Evolutionary conservation across 2,113 vertebrate genomes (phyloP), one percentile per base, ranked within the genome.

Genomic region (Xiphophorus couchianus): DNA sequence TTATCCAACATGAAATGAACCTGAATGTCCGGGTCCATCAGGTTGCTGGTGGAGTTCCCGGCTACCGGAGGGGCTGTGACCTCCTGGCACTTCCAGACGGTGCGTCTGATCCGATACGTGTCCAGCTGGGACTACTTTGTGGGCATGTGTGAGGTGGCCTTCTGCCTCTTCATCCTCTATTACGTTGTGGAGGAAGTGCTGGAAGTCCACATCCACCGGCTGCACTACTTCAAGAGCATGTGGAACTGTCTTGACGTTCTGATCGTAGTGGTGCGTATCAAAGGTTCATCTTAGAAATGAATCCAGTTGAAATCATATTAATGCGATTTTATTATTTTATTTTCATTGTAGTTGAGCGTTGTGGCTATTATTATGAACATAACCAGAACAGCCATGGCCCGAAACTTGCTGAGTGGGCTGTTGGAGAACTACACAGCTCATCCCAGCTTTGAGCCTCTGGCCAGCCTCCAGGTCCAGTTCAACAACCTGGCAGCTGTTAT

Each of bases 211-310:
- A 95, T 99, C 84, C 97, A 99, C 77, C 95, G 94, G 1, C 90
- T 99, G 48, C 94, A 86, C 78, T 99, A 99, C 90, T 99, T 99
- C 93, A 95, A 93, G 85, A 99, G 93, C 88, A 92, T 96, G 88
- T 99, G 98, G 97, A 99, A 99, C 91, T 99, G 97, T 82, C 94
- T 99, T 73, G 98, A 99, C 81, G 91, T 99, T 79, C 91, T 97
- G 73, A 97, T 99, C n/a, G 82, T 99, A 73, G 83, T 88, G 87
- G 98, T 99, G 88, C 30, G 96, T 94, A 61, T 65, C 14, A 54
- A 42, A 42, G 39, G 13, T 10, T 54, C 4, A 17, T 25, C 25
- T 54, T 11, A 10, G 22, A 9, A 3, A 11, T 58, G 11, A 11
- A 37, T 17, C 4, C 44, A 48, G 44, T 19, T 48, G 25, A 58